phyloP scores from a whole-genome alignment of 2,797 vertebrate species.

The Natrix natrix region DNA sequence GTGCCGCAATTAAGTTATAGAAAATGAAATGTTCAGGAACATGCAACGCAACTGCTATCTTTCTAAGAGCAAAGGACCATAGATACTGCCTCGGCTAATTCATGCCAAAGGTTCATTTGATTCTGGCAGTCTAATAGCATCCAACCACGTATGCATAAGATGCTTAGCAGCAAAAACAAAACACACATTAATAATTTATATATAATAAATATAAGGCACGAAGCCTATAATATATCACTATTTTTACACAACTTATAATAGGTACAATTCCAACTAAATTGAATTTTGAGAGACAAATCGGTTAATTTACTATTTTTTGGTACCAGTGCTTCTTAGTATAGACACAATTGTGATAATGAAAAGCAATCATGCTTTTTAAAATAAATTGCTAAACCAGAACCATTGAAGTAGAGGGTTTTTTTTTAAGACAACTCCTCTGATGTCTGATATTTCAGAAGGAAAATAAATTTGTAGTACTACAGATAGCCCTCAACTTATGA shows the following conservation, averaged over 20 bases:
- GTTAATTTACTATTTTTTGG: background rate
- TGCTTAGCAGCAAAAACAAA: background rate
- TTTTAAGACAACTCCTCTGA: background rate
- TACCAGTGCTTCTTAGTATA: background rate
- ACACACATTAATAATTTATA: background rate
- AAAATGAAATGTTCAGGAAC: background rate
- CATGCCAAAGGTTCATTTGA: background rate
- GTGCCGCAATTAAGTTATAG: background rate
- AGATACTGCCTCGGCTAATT: background rate
- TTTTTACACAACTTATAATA: background rate
- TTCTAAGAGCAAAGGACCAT: background rate
- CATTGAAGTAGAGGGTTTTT: background rate
- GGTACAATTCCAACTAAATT: background rate
- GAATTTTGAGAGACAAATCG: background rate
- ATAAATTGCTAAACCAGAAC: background rate
- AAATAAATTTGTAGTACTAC: background rate
- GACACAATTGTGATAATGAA: background rate
- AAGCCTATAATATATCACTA: background rate
- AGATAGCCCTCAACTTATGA: background rate
- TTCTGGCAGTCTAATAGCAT: background rate
- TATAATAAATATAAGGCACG: background rate
- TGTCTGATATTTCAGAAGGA: background rate
- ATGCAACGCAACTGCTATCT: background rate
- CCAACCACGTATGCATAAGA: background rate
- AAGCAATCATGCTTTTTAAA: background rate